phyloP scores from a whole-genome alignment of 2,113 vertebrate genomes.

The Perca flavescens region DNA sequence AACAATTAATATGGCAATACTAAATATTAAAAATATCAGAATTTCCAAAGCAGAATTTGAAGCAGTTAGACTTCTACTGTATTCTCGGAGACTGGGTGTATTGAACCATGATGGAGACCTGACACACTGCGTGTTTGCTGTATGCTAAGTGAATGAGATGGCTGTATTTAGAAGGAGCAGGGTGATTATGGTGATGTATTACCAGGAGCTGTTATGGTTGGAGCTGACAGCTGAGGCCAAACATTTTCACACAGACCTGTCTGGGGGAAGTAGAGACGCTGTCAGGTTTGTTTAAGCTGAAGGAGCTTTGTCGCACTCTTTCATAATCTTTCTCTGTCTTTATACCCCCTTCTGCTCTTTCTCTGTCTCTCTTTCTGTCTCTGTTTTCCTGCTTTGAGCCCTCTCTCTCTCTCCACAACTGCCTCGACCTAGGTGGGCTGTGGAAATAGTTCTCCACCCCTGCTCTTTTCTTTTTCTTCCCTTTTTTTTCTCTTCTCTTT shows the following conservation, averaged over 20 bases:
- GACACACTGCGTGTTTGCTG: conserved; percentile 12
- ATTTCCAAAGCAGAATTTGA: neutral
- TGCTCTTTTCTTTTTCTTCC: conserved; percentile 11
- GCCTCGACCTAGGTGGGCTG: conserved; percentile 78
- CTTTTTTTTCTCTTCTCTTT: conserved; percentile 21
- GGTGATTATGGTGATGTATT: conserved; percentile 73
- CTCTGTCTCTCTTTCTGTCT: neutral
- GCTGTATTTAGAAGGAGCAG: conserved; percentile 45
- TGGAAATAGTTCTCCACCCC: conserved; percentile 38
- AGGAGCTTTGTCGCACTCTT: conserved; percentile 49
- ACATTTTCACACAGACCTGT: conserved; percentile 73
- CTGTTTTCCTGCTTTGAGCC: neutral
- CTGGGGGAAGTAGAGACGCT: conserved; percentile 48
- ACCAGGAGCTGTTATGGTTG: conserved; percentile 69
- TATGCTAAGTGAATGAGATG: conserved; percentile 46
- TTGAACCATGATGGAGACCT: neutral
- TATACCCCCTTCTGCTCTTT: conserved; percentile 13
- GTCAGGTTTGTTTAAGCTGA: conserved; percentile 66
- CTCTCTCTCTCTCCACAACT: neutral
- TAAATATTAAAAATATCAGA: neutral
- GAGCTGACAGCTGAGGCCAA: conserved; percentile 67
- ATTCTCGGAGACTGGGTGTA: neutral
- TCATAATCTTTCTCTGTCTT: conserved; percentile 47
- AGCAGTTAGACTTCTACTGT: neutral
- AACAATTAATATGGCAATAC: neutral